Evolutionary conservation across 2,797 vertebrate genomes (phyloP).

Genomic region (Molossus molossus): DNA sequence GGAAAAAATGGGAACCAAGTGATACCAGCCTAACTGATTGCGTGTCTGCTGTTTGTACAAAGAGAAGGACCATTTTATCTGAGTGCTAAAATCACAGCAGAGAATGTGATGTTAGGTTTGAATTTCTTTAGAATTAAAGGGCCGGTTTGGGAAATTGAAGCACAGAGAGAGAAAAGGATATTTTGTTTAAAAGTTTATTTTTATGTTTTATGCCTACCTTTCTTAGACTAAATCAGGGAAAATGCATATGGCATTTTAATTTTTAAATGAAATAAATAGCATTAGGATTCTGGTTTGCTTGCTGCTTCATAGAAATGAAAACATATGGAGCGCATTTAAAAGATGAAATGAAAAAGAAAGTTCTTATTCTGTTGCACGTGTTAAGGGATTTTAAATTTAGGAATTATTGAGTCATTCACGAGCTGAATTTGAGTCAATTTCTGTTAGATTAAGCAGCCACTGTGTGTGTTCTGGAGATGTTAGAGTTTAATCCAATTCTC

Average conservation of each 20-base stretch:
- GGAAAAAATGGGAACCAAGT: not conserved
- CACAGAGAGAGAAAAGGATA: not conserved
- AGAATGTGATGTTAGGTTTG: slow-evolving; percentile 21
- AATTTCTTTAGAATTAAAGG: not conserved
- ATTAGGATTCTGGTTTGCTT: not conserved
- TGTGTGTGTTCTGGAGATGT: slow-evolving; percentile 53
- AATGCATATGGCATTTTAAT: slow-evolving; percentile 48
- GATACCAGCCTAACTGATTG: not conserved
- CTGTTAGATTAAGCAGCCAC: slow-evolving; percentile 57
- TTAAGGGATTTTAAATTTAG: slow-evolving; percentile 54
- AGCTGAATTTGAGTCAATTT: slow-evolving; percentile 32
- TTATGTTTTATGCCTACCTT: slow-evolving; percentile 47
- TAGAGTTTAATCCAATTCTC: slow-evolving; percentile 57
- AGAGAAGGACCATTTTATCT: not conserved
- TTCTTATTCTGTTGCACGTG: not conserved
- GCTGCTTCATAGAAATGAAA: slow-evolving; percentile 53
- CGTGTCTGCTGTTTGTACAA: not conserved
- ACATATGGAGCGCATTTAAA: slow-evolving; percentile 37
- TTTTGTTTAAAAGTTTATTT: slow-evolving; percentile 59
- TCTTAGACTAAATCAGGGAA: slow-evolving; percentile 42
- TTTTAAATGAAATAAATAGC: slow-evolving; percentile 53
- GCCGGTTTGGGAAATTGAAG: slow-evolving; percentile 5
- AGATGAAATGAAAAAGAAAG: not conserved
- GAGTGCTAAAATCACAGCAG: slow-evolving; percentile 10
- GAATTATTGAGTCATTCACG: slow-evolving; percentile 57